Conservation (phyloP, 2,797 vertebrate species). For the Phylloscopus collybita region DNA sequence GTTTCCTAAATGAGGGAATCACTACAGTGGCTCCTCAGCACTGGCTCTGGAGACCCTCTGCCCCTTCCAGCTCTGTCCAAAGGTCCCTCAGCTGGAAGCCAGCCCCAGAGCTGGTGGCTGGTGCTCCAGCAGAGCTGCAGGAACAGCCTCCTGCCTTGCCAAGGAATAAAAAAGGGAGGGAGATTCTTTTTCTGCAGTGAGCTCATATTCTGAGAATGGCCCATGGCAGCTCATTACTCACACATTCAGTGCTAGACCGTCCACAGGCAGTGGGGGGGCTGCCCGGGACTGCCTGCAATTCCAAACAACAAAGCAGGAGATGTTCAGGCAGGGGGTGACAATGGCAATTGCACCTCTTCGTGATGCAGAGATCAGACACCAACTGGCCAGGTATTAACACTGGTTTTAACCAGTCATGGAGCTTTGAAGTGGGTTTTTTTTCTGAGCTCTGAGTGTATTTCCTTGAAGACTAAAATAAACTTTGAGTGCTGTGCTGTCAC, state of each 20-base stretch:
- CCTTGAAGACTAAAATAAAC: neutral
- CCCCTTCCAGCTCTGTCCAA: neutral
- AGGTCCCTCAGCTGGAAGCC: neutral
- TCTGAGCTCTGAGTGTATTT: neutral
- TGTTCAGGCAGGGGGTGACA: neutral
- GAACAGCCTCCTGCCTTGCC: neutral
- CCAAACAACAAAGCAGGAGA: neutral
- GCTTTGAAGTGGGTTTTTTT: neutral
- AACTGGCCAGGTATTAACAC: neutral
- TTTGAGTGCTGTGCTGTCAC: neutral
- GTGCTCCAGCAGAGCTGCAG: neutral
- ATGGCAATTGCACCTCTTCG: neutral
- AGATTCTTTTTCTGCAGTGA: neutral
- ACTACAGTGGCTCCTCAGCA: neutral
- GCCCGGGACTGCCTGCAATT: neutral
- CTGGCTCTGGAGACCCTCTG: neutral
- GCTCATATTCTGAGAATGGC: neutral
- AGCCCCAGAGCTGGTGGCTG: rapidly evolving
- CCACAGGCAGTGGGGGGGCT: neutral
- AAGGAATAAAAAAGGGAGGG: neutral
- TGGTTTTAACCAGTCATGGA: neutral
- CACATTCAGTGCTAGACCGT: neutral
- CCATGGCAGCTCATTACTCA: neutral
- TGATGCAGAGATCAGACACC: neutral
- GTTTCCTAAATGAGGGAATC: neutral